Percentiles rank a stretch among this genome's conserved stretches.
phyloP scores from a whole-genome alignment of 1,140 invertebrate genomes.

The Macrosteles quadrilineatus region DNA sequence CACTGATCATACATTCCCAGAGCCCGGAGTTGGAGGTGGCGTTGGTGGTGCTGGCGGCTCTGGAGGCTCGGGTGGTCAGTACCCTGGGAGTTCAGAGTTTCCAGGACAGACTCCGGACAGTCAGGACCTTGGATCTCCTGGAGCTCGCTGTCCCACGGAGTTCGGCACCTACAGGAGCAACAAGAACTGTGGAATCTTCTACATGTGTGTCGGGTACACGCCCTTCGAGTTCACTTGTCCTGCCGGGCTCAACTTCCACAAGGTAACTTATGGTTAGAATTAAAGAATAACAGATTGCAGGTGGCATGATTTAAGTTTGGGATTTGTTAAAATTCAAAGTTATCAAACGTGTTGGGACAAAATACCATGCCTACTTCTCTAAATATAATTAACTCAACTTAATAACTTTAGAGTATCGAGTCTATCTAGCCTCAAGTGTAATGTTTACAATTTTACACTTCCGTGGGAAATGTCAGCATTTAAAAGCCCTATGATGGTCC shows the following conservation, averaged over 20 bases:
- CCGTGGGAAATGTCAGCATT: too few relatives aligned
- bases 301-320: too few relatives aligned
- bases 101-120: not conserved
- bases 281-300: not conserved
- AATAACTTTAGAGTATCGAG: too few relatives aligned
- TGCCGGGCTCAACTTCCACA: constrained; percentile 61
- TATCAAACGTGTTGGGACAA: too few relatives aligned
- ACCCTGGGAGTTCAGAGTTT: not conserved
- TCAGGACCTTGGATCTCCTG: constrained; percentile 18
- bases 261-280: constrained; percentile 53
- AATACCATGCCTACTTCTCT: too few relatives aligned
- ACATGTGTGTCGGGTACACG: constrained; percentile 58
- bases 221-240: constrained; percentile 65
- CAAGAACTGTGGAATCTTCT: constrained; percentile 65
- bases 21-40: not conserved
- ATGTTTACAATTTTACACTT: too few relatives aligned
- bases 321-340: too few relatives aligned
- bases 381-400: too few relatives aligned
- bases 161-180: constrained; percentile 61
- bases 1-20: too few relatives aligned
- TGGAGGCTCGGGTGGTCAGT: not conserved
- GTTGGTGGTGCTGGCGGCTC: not conserved
- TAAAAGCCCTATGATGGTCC: too few relatives aligned
- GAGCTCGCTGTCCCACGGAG: constrained; percentile 36
- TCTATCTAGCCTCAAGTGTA: too few relatives aligned